Evolutionary conservation across 1,140 invertebrate genomes (phyloP), one percentile per base, ranked within the genome.

Genomic region (Scaptomyza montana): DNA sequence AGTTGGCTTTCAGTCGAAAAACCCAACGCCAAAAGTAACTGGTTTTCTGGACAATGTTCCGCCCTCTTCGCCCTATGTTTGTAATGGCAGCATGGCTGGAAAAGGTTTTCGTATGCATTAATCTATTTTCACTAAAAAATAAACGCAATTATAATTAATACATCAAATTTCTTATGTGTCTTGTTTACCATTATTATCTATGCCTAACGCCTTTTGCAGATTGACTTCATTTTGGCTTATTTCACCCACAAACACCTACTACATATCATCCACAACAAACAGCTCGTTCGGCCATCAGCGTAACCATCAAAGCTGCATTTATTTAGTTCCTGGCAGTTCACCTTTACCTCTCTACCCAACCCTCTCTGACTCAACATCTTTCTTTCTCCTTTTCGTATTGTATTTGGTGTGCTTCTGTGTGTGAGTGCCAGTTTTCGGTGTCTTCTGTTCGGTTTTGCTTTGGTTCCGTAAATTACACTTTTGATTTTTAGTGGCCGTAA

Each of bases 401-500:
- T 33, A 33, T 33, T 33, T 33, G 30, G 30, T 33, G 30, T 33
- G 30, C 7, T 5, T 33, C 5, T 33, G 30, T 62, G 39, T 41
- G 56, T 56, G 54, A 76, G 79, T 61, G 75, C 69, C 79, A 71
- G 77, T 70, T 69, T 64, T 72, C 59, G 16, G 57, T 56, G 79
- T 79, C 80, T 85, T 36, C 64, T 57, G 72, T 74, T 80, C 80
- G 2, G 75, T 61, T 85, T 85, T 77, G 77, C 77, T 80, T 85
- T 80, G 69, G 78, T 90, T 90, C 75, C 84, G 80, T 90, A 90
- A 90, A 90, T 90, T 90, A 90, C 87, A 90, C 89, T 90, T 91
- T 91, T 91, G 90, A 91, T 91, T 91, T 90, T 91, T 91, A 91
- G 80, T 90, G 90, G 74, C 78, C 86, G 90, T 91, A 91, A 91